Evolutionary conservation across 2,797 vertebrate species (phyloP).

Genomic region (Anomalospiza imberbis): DNA sequence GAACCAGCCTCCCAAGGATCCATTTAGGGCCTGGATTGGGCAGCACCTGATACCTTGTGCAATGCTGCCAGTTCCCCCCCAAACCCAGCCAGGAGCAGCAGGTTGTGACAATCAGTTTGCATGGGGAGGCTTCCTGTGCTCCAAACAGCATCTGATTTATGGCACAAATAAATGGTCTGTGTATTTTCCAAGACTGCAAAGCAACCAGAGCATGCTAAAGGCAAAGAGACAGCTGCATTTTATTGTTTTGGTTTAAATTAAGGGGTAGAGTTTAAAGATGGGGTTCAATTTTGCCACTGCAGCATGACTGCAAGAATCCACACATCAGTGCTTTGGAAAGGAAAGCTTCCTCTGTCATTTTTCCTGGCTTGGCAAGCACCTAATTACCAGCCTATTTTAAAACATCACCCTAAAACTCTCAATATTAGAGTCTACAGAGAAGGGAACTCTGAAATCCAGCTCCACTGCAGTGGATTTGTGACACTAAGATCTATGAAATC

Average conservation of each 20-base stretch:
- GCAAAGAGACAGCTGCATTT: slow-evolving; percentile 39
- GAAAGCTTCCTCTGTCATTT: slow-evolving; percentile 1
- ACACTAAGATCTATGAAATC: background rate
- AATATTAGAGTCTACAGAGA: background rate
- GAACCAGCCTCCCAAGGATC: background rate
- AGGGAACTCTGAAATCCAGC: background rate
- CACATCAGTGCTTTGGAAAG: background rate
- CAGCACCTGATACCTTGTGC: background rate
- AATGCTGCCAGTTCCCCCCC: background rate
- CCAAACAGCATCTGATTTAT: slow-evolving; percentile 46
- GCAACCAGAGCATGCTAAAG: background rate
- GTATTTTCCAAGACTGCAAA: background rate
- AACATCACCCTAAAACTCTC: slow-evolving; percentile 13
- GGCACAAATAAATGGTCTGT: background rate
- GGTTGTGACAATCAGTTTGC: background rate
- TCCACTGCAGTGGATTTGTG: background rate
- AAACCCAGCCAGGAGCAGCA: background rate
- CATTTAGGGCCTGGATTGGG: background rate
- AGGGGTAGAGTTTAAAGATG: slow-evolving; percentile 31
- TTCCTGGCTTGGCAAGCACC: background rate
- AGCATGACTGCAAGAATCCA: background rate
- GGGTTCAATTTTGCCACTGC: background rate
- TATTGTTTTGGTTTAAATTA: slow-evolving; percentile 32
- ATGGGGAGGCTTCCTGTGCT: background rate
- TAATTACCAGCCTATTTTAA: background rate